Evolutionary conservation across 2,113 vertebrate genomes (phyloP), one percentile per base, ranked within the genome.

Genomic region (Ceratotherium simum): DNA sequence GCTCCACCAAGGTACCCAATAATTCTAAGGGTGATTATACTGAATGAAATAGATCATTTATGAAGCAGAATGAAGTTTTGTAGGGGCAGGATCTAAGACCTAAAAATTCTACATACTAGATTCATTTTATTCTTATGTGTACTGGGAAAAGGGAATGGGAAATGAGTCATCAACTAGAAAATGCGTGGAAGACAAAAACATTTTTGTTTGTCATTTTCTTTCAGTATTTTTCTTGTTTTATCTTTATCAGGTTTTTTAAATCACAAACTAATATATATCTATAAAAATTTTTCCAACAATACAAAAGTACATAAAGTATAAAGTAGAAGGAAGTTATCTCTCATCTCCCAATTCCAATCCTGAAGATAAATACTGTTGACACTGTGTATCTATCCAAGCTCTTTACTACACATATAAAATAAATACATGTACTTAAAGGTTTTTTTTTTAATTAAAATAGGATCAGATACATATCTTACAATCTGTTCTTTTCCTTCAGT

Each of bases 381-480:
- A 51, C 27, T 65, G 5, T 48, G 3, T 86, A 86, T 56, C 69
- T 83, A 67, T n/a, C 58, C 65, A 72, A 58, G 23, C 33, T 89
- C 56, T 81, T 82, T 83, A 67, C 21, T 54, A n/a, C 23, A 4
- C 31, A 39, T 46, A 25, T 93, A 91, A 90, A 95, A 85, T 54
- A 91, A 80, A 54, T 70, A 93, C 2, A 67, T 31, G 9, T 31
- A 76, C 46, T 81, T 42, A 94, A 76, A 76, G 60, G 23, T 79
- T 94, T 97, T 83, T 62, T 60, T 97, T 96, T 92, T 42, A 84
- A 64, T 58, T 48, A 92, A 94, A 76, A 84, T n/a, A 81, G 13
- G 14, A 70, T 86, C 23, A 29, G 21, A 48, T 31, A 64, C 4
- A 18, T 85, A 48, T 73, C 25, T 62, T 84, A 80, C 1, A 75